Conservation (phyloP, 2,797 vertebrate species). For the Heliangelus exortis region DNA sequence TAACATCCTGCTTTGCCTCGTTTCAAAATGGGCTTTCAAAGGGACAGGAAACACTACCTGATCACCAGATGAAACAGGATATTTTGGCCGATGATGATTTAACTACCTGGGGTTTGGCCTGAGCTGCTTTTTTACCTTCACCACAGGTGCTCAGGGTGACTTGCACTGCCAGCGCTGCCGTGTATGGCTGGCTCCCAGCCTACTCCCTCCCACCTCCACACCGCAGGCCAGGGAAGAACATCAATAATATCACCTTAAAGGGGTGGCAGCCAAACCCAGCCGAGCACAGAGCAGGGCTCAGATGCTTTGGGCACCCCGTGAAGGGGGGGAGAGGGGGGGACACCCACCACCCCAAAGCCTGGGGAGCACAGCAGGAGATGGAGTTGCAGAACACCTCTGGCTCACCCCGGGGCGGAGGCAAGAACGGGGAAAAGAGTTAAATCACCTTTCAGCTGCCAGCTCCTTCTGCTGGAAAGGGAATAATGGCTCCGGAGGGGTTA, state of each 20-base stretch:
- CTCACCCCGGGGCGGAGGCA: not conserved
- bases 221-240: fast-evolving
- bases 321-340: fast-evolving
- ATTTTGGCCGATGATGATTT: not conserved
- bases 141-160: fast-evolving
- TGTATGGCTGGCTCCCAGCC: not conserved
- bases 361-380: fast-evolving
- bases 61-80: not conserved
- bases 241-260: fast-evolving
- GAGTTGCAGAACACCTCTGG: fast-evolving
- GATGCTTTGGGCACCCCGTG: not conserved
- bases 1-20: not conserved
- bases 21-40: not conserved
- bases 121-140: not conserved
- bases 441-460: not conserved
- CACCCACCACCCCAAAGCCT: fast-evolving
- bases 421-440: not conserved
- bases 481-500: not conserved
- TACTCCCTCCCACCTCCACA: fast-evolving
- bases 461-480: not conserved
- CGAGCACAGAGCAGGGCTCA: fast-evolving
- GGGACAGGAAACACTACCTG: not conserved
- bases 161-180: fast-evolving
- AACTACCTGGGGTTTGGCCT: not conserved
- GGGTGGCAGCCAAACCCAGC: fast-evolving